These are phyloP conservation scores for Sterrhoptilus dennistouni DNA, from an alignment of 2,113 vertebrate genomes.

Conservation along the genomic window DNA sequence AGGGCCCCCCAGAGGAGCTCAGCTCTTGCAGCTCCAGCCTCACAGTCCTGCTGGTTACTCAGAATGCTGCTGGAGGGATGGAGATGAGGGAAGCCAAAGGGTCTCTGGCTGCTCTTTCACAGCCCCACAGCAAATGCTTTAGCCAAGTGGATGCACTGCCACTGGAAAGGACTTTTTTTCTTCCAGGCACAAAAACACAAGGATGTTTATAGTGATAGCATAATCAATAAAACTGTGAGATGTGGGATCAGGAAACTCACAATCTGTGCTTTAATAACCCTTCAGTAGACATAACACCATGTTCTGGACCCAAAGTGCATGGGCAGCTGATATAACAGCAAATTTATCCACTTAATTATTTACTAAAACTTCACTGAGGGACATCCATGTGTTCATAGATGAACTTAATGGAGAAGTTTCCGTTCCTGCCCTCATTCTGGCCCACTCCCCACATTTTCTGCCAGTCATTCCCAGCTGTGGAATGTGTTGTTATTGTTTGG, in stretches of 20 bases:
- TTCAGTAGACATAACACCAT: not conserved
- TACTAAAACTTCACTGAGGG: not conserved
- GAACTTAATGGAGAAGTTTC: not conserved
- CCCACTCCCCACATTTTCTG: not conserved
- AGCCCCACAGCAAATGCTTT: not conserved
- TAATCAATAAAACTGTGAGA: not conserved
- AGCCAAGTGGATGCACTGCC: not conserved
- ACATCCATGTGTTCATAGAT: not conserved
- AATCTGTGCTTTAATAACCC: not conserved
- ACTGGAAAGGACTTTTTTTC: not conserved
- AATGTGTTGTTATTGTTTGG: not conserved
- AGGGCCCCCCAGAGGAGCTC: not conserved
- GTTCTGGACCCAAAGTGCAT: not conserved
- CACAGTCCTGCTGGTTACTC: rapidly evolving
- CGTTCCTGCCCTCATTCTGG: not conserved
- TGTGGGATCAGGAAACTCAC: not conserved
- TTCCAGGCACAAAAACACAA: not conserved
- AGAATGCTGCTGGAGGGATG: not conserved
- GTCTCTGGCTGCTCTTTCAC: not conserved
- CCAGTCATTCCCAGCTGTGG: not conserved
- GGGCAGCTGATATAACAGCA: not conserved
- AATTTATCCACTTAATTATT: not conserved
- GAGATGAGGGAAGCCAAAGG: not conserved
- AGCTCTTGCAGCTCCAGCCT: not conserved
- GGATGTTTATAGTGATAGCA: not conserved